Percentiles rank a stretch among this genome's conserved stretches.
phyloP scores from a whole-genome alignment of 1,140 invertebrate species.

The Cydia strobilella region DNA sequence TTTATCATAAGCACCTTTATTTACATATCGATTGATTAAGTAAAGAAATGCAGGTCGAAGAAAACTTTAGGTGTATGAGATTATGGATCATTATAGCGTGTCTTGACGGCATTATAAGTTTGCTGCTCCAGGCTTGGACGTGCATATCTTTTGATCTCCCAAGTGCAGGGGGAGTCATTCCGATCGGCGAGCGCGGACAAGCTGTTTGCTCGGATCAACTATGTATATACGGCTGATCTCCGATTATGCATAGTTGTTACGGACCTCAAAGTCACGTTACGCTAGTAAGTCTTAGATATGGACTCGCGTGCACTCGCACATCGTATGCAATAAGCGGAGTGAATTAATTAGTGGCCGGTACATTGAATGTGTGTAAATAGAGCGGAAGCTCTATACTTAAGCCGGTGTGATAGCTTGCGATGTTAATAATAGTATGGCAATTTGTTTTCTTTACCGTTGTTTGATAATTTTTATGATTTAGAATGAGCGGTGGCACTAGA shows the following conservation, averaged over 20 bases:
- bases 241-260: background rate
- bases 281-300: background rate
- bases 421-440: conserved; percentile 47
- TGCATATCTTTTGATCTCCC: conserved; percentile 72
- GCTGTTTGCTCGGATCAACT: background rate
- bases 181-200: background rate
- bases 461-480: conserved; percentile 10
- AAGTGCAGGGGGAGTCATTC: conserved; percentile 40
- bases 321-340: conserved; percentile 46
- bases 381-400: conserved; percentile 69
- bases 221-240: background rate
- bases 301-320: background rate
- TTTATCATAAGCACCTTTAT: background rate
- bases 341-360: conserved; percentile 68
- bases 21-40: conserved; percentile 25
- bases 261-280: background rate
- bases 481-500: background rate
- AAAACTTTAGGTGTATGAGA: conserved; percentile 37
- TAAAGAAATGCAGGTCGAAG: conserved; percentile 8
- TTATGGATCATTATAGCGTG: conserved; percentile 39
- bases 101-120: conserved; percentile 35
- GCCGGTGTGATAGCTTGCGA: conserved; percentile 54
- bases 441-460: conserved; percentile 25
- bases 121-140: conserved; percentile 55
- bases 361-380: conserved; percentile 72